Evolutionary conservation across 2,888 invertebrate species (phyloP).

Genomic region (Drosophila nr. perissopoda): DNA sequence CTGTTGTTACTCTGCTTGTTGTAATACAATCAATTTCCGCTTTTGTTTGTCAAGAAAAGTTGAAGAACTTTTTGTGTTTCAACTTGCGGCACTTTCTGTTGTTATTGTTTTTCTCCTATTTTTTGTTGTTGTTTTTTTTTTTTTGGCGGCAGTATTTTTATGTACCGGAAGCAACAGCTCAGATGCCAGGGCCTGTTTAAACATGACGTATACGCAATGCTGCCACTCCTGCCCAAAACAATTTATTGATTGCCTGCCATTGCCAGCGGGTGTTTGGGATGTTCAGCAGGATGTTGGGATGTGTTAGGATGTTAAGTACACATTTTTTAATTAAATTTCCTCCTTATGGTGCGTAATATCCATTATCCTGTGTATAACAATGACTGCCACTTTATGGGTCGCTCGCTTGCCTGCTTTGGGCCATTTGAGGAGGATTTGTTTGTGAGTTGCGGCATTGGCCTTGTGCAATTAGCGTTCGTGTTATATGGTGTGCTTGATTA

Average conservation of each 20-base stretch:
- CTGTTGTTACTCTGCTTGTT: conserved; percentile 35
- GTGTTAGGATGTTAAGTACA: conserved; percentile 51
- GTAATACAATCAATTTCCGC: conserved; percentile 79
- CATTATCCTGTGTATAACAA: conserved; percentile 63
- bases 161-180: conserved; percentile 75
- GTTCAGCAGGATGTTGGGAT: conserved; percentile 5
- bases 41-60: conserved; percentile 76
- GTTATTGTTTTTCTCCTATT: conserved; percentile 39
- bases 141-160: conserved; percentile 48
- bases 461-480: conserved; percentile 68
- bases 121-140: conserved; percentile 14
- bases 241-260: conserved; percentile 55
- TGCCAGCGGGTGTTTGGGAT: conserved; percentile 1
- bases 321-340: conserved; percentile 73
- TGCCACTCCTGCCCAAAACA: conserved; percentile 6
- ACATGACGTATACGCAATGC: conserved; percentile 70
- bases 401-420: conserved; percentile 32
- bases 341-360: conserved; percentile 52
- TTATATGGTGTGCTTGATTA: conserved; percentile 61
- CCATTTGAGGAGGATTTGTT: conserved; percentile 4
- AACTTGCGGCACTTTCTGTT: conserved; percentile 52
- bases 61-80: conserved; percentile 50
- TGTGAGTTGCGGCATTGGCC: conserved; percentile 55
- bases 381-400: conserved; percentile 56
- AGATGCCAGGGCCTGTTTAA: conserved; percentile 59